Conservation (phyloP, 2,113 vertebrate genomes). For the Panurus biarmicus region DNA sequence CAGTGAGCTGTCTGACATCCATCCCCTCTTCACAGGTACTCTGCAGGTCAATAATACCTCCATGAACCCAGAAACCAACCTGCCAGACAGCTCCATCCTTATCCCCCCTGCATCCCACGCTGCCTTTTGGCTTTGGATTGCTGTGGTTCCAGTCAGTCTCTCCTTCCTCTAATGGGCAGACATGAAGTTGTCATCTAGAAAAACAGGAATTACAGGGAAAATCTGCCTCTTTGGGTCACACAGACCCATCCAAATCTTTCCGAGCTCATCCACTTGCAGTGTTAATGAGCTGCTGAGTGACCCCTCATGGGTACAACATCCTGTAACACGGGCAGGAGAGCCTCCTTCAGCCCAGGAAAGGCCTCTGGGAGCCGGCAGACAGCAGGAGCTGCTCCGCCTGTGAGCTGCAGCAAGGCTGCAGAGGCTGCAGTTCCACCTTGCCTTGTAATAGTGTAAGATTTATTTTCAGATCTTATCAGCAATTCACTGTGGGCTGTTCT, state of each 20-base stretch:
- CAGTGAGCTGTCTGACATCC: background rate
- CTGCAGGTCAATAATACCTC: background rate
- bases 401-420: background rate
- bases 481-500: slow-evolving; percentile 22
- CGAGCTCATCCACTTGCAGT: background rate
- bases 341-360: background rate
- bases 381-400: background rate
- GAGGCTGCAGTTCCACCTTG: slow-evolving; percentile 13
- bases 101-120: background rate
- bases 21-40: background rate
- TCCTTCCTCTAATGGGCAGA: background rate
- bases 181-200: background rate
- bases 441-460: background rate
- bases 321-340: background rate
- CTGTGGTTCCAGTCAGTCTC: background rate
- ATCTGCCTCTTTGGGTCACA: background rate
- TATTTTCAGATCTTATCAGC: slow-evolving; percentile 49
- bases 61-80: background rate
- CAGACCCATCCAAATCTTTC: background rate
- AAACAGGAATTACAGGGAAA: background rate
- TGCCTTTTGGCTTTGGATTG: background rate
- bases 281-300: background rate
- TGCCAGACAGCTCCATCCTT: background rate
- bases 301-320: background rate
- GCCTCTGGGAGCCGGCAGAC: background rate